Base-by-base conservation (phyloP, 2,113 vertebrate species). In the Grallaria varia region DNA sequence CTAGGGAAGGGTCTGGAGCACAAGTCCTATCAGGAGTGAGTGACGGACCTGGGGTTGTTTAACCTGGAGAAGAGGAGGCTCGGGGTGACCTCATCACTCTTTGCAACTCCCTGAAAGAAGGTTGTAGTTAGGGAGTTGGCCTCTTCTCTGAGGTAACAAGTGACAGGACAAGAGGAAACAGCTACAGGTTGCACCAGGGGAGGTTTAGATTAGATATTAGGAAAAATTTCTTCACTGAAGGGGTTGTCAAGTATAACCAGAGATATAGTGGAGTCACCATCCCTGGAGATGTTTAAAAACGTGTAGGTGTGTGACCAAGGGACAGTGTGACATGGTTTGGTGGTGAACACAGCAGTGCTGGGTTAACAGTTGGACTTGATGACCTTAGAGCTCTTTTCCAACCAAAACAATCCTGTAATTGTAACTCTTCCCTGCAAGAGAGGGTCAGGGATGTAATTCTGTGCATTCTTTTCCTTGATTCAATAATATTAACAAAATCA, bases 41-140 rank as follows among this genome's bases (percentile, higher is more conserved):
- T 82, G 78, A 75, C 62, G 62, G n/a, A 89, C 62, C 78, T 39
- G 45, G 69, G 44, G 30, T 6, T 30, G 45, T 15, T 82, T 1
- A 60, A 10, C 45, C 62, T 89, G 78, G 15, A 68, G 62, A 60
- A 25, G 37, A 89, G n/a, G 28, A 75, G 62, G 24, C 47, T 62
- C 55, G 31, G 30, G 11, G 10, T 4, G 2, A 22, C 11, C 16
- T 25, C 6, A 9, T 6, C 1, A 0, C 53, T 60, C 33, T 39
- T 16, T 60, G 0, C 1, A 31, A 0, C 24, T 14, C 10, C 39
- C n/a, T 62, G 55, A 31, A 2, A 27, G 60, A 47, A 62, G 25
- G 9, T 0, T 8, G 40, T 2, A 40, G 47, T 47, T 30, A 25
- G 24, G 3, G 7, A 3, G 1, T 14, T 1, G 0, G n/a, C 0